Evolutionary conservation across 2,797 vertebrate species (phyloP).

Genomic region (Hephaestus fuliginosus): DNA sequence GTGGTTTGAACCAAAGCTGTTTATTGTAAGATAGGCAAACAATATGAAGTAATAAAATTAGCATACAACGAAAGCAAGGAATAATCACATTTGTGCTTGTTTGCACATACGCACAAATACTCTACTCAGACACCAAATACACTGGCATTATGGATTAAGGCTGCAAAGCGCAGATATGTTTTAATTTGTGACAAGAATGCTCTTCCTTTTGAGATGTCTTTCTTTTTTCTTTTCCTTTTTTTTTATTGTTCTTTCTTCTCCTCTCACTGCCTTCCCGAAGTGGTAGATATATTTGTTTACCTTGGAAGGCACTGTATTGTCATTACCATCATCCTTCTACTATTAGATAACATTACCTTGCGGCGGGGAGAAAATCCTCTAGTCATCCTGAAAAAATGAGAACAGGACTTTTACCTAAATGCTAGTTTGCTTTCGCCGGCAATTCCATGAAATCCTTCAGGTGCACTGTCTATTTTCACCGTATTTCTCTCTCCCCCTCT

Average conservation of each 20-base stretch:
- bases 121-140: slow-evolving; percentile 66
- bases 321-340: slow-evolving; percentile 74
- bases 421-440: slow-evolving; percentile 20
- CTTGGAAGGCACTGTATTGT: slow-evolving; percentile 69
- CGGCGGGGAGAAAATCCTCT: slow-evolving; percentile 63
- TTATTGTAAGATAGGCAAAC: slow-evolving; percentile 71
- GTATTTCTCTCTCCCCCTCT: neutral
- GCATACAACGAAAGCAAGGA: slow-evolving; percentile 73
- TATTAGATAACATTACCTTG: slow-evolving; percentile 70
- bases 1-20: slow-evolving; percentile 69
- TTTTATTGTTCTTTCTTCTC: slow-evolving; percentile 59
- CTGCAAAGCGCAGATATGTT: slow-evolving; percentile 77
- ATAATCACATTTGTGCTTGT: slow-evolving; percentile 81
- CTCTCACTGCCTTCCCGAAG: slow-evolving; percentile 43
- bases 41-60: slow-evolving; percentile 83
- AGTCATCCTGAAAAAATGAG: slow-evolving; percentile 40
- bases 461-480: slow-evolving; percentile 16
- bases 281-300: slow-evolving; percentile 75
- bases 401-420: slow-evolving; percentile 62
- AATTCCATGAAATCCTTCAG: slow-evolving; percentile 26
- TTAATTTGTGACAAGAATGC: slow-evolving; percentile 78
- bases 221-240: slow-evolving; percentile 30
- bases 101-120: slow-evolving; percentile 70
- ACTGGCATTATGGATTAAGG: slow-evolving; percentile 78
- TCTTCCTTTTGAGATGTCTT: slow-evolving; percentile 57